Percentiles rank a stretch among this genome's conserved stretches.
These are phyloP conservation scores for Apis laboriosa DNA, from an alignment of 1,140 invertebrate genomes.

Conservation along the genomic window DNA sequence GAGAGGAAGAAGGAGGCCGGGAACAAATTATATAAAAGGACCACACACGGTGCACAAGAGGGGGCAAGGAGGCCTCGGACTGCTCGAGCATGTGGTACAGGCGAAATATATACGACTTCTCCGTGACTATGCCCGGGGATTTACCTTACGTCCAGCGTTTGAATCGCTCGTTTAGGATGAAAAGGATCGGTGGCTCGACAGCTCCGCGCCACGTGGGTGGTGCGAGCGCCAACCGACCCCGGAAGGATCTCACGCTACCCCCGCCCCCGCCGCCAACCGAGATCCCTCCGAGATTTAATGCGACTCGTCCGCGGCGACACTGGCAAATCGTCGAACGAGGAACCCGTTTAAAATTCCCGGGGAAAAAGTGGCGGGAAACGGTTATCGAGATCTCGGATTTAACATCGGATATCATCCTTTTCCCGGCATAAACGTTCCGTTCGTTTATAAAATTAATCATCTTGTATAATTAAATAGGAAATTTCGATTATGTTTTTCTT, in stretches of 20 bases:
- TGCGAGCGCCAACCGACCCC: slow-evolving; percentile 65
- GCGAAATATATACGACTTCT: slow-evolving; percentile 74
- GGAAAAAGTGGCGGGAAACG: too few species aligned
- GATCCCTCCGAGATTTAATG: slow-evolving; percentile 23
- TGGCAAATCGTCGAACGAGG: neutral
- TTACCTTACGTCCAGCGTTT: slow-evolving; percentile 71
- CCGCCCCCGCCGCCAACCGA: slow-evolving; percentile 9
- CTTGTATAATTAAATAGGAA: too few species aligned
- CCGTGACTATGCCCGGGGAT: slow-evolving; percentile 73
- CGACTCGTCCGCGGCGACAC: neutral
- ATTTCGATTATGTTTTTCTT: too few species aligned
- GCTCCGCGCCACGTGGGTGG: slow-evolving; percentile 70
- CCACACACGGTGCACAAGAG: slow-evolving; percentile 72
- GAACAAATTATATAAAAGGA: slow-evolving; percentile 76
- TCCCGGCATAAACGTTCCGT: too few species aligned
- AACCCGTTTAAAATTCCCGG: too few species aligned
- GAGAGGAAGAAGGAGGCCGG: slow-evolving; percentile 24
- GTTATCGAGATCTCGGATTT: too few species aligned
- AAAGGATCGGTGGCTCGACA: slow-evolving; percentile 75
- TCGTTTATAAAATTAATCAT: too few species aligned
- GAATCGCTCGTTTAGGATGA: slow-evolving; percentile 78
- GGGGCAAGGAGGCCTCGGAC: slow-evolving; percentile 53
- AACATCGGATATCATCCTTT: too few species aligned
- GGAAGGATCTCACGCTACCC: slow-evolving; percentile 66
- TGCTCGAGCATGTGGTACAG: slow-evolving; percentile 62